Conservation (phyloP, 2,113 vertebrate genomes). For the Neoarius graeffei region DNA sequence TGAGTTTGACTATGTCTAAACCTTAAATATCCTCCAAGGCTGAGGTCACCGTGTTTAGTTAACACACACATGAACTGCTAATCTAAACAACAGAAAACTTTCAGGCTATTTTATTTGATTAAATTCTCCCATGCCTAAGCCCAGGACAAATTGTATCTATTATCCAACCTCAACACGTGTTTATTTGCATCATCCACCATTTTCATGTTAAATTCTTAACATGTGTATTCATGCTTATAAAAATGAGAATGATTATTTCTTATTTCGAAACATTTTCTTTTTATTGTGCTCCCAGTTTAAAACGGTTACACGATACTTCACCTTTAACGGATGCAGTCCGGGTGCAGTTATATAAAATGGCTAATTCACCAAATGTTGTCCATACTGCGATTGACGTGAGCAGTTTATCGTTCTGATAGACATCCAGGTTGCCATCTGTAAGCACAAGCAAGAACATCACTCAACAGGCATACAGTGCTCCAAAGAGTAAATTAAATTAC, state of each 20-base stretch:
- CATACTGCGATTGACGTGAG: conserved; percentile 83
- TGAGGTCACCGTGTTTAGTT: conserved; percentile 35
- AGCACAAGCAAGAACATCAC: conserved; percentile 29
- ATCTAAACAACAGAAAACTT: not conserved
- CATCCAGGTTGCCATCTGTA: conserved; percentile 88
- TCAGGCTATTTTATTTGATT: not conserved
- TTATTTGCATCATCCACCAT: conserved; percentile 1
- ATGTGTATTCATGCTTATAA: not conserved
- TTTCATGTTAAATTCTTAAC: not conserved
- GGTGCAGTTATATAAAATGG: conserved; percentile 92
- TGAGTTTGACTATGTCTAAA: conserved; percentile 17
- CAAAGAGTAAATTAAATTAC: not conserved
- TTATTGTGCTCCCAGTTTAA: not conserved
- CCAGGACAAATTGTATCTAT: conserved; percentile 1
- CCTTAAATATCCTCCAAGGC: conserved; percentile 20
- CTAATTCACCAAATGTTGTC: conserved; percentile 91
- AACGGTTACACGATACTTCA: conserved; percentile 55
- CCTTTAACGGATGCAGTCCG: conserved; percentile 91
- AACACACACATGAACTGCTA: conserved; percentile 19
- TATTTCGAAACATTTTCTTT: not conserved
- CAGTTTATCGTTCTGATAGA: conserved; percentile 85
- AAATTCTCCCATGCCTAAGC: not conserved
- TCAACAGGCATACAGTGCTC: not conserved
- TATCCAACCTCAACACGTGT: not conserved
- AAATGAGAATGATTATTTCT: not conserved